Percentiles rank a stretch among this genome's conserved stretches.
phyloP scores from a whole-genome alignment of 2,113 vertebrate species.

The Prinia subflava region DNA sequence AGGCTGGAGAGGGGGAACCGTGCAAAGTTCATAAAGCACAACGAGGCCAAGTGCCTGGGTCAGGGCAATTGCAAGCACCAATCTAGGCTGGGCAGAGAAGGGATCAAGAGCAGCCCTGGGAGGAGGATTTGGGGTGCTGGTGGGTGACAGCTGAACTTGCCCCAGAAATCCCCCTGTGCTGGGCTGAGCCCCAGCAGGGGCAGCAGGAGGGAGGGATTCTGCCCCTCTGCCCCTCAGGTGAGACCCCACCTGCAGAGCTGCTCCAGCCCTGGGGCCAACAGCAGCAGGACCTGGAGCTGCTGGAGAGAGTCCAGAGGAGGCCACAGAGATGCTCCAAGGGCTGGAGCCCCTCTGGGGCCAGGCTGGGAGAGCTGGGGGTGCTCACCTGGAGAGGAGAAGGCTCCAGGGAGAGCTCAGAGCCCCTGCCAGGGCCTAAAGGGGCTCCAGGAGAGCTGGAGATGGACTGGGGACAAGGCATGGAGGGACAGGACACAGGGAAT shows the following conservation, averaged over 20 bases:
- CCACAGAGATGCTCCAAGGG: accelerated
- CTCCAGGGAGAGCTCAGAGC: not conserved
- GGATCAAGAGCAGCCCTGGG: accelerated
- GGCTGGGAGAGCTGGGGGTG: not conserved
- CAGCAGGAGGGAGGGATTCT: not conserved
- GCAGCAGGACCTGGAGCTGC: not conserved
- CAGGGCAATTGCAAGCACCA: not conserved
- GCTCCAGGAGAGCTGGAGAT: not conserved
- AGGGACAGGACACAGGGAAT: not conserved
- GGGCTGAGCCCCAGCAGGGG: not conserved
- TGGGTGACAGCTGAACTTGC: accelerated
- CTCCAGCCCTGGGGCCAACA: not conserved
- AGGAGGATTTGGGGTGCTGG: not conserved
- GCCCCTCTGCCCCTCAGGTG: not conserved
- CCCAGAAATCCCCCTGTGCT: not conserved
- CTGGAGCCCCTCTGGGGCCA: not conserved
- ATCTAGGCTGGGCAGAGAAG: not conserved
- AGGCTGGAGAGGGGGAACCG: not conserved
- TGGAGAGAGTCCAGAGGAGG: not conserved
- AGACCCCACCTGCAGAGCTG: not conserved
- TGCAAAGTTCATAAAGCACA: not conserved
- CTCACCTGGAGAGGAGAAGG: not conserved
- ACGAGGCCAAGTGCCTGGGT: not conserved
- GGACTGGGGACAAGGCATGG: not conserved
- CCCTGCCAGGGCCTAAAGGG: not conserved